Evolutionary conservation across 2,797 vertebrate species (phyloP).

Genomic region (Sus cebifrons): DNA sequence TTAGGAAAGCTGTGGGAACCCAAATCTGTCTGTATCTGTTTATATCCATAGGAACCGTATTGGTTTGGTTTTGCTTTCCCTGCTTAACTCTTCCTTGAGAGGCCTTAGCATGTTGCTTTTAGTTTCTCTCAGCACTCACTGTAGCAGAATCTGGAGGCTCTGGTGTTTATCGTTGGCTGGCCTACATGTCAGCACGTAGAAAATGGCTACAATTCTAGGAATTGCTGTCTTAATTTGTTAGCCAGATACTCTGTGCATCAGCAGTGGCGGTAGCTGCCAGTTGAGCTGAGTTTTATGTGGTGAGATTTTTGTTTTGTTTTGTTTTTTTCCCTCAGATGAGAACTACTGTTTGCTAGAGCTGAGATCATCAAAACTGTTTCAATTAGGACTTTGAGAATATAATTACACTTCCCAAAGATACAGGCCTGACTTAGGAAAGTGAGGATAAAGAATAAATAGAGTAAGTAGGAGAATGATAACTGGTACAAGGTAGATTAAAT

Average conservation of each 20-base stretch:
- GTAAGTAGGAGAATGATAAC: not conserved
- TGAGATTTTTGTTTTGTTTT: conserved; percentile 37
- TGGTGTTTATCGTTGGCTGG: conserved; percentile 68
- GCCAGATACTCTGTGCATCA: conserved; percentile 73
- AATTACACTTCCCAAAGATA: conserved; percentile 67
- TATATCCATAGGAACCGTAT: not conserved
- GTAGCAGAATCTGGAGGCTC: not conserved
- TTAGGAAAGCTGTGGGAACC: not conserved
- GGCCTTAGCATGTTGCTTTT: not conserved
- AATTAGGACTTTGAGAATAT: conserved; percentile 47
- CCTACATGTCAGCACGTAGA: conserved; percentile 71
- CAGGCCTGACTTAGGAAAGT: conserved; percentile 53
- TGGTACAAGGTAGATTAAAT: conserved; percentile 26
- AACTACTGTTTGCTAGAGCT: conserved; percentile 84
- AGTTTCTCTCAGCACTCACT: conserved; percentile 20
- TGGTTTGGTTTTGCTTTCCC: not conserved
- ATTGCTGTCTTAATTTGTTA: conserved; percentile 47
- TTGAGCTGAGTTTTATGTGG: conserved; percentile 77
- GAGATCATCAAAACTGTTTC: conserved; percentile 80
- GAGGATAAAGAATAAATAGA: not conserved
- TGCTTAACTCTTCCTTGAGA: not conserved
- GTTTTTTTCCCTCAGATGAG: conserved; percentile 49
- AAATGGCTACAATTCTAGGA: conserved; percentile 86
- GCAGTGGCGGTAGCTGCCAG: conserved; percentile 73
- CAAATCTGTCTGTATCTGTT: not conserved